These are phyloP conservation scores for Grapholita molesta DNA, from an alignment of 1,140 invertebrate species.

Conservation along the genomic window DNA sequence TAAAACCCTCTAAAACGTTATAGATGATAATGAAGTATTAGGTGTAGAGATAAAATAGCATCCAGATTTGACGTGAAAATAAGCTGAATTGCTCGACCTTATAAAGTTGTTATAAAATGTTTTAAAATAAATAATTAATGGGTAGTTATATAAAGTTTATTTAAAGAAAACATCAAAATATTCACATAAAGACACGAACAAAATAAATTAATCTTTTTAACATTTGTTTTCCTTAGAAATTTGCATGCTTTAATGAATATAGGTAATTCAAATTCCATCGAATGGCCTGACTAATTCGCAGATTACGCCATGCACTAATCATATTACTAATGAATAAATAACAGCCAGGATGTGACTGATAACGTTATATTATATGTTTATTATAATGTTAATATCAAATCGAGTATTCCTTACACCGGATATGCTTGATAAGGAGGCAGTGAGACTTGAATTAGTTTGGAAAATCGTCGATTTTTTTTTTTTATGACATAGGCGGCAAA, in stretches of 20 bases:
- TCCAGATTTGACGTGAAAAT: no score
- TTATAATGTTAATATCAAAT: slow-evolving; percentile 35
- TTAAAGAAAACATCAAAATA: neutral
- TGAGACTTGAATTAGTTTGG: neutral
- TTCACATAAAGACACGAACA: no score
- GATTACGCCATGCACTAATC: slow-evolving; percentile 22
- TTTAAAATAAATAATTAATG: no score
- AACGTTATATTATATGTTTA: slow-evolving; percentile 22
- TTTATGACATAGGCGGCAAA: no score
- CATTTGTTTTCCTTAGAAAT: slow-evolving; percentile 2
- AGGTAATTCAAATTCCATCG: neutral
- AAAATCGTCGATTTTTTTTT: neutral
- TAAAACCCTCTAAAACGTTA: no score
- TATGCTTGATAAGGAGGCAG: slow-evolving; percentile 20
- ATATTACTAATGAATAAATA: slow-evolving; percentile 48
- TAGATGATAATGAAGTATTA: no score
- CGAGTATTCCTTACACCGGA: slow-evolving; percentile 36
- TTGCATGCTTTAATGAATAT: neutral
- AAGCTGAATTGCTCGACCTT: no score
- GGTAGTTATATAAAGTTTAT: no score
- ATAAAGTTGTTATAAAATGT: no score
- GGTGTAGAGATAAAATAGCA: no score
- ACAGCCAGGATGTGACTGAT: slow-evolving; percentile 48
- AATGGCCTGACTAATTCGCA: slow-evolving; percentile 8
- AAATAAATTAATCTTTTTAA: neutral